Conservation (phyloP, 2,888 invertebrate species). For the Reticulitermes lucifugus region DNA sequence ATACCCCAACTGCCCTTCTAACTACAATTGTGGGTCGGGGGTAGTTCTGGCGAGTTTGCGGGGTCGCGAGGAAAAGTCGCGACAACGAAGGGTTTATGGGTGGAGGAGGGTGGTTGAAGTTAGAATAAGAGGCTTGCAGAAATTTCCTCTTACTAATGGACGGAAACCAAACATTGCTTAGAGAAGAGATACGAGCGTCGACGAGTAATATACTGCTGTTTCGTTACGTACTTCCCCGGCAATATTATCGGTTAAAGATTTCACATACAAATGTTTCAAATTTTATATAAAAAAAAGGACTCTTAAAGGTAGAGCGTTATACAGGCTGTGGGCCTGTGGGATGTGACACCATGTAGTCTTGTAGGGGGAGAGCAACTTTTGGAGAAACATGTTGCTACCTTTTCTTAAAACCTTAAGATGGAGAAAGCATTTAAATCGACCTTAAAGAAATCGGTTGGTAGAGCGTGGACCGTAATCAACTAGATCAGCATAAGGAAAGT, state of each 20-base stretch:
- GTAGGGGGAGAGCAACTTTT: no score
- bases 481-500: no score
- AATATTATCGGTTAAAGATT: background rate
- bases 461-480: no score
- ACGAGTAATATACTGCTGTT: background rate
- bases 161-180: slow-evolving; percentile 45
- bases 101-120: slow-evolving; percentile 41
- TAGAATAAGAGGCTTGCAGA: slow-evolving; percentile 48
- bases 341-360: no score
- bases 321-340: no score
- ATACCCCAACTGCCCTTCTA: slow-evolving; percentile 57
- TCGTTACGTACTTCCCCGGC: background rate
- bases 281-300: no score
- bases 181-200: background rate
- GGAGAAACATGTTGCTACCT: no score
- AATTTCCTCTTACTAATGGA: slow-evolving; percentile 51
- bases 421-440: no score
- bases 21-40: slow-evolving; percentile 26
- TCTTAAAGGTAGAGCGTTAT: no score
- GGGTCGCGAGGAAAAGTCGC: slow-evolving; percentile 27
- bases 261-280: no score
- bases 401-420: no score
- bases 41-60: slow-evolving; percentile 26
- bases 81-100: background rate
- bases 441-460: no score